Conservation (phyloP, 1,140 invertebrate species). For the Drosophila quadrilineata region DNA sequence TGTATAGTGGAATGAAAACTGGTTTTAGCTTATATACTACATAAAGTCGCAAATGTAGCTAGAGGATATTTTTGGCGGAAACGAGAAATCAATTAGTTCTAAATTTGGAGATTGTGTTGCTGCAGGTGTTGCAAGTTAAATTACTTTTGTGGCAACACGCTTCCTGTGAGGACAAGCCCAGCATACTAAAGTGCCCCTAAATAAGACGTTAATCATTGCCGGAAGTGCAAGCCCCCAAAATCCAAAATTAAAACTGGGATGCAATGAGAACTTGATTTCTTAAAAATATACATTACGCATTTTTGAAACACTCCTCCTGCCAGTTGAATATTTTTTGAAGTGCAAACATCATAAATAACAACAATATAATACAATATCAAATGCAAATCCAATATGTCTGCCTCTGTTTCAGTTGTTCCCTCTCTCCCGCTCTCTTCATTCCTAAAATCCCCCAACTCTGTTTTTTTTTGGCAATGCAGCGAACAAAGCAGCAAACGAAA, state of each 20-base stretch:
- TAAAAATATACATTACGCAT: constrained; percentile 10
- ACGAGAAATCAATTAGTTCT: neutral
- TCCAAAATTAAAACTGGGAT: neutral
- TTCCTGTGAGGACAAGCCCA: neutral
- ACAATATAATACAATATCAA: constrained; percentile 18
- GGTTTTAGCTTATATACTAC: neutral
- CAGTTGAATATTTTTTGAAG: constrained; percentile 39
- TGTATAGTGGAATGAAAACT: neutral
- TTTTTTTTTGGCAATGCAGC: constrained; percentile 16
- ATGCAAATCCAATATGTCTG: constrained; percentile 35
- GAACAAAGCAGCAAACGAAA: constrained; percentile 47
- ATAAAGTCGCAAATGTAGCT: neutral
- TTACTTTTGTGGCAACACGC: neutral
- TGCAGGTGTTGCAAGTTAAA: no score
- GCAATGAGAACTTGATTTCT: constrained; percentile 45
- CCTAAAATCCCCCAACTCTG: neutral
- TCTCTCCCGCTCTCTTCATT: neutral
- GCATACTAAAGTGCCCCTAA: neutral
- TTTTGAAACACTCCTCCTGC: constrained; percentile 41
- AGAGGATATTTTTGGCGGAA: constrained; percentile 7
- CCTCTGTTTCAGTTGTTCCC: neutral
- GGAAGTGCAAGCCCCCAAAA: constrained; percentile 36
- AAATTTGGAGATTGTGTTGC: no score
- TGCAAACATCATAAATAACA: constrained; percentile 39
- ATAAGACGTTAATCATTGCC: constrained; percentile 36